These are phyloP conservation scores for Catajapyx aquilonaris DNA, from an alignment of 1,140 invertebrate species.

Conservation along the genomic window DNA sequence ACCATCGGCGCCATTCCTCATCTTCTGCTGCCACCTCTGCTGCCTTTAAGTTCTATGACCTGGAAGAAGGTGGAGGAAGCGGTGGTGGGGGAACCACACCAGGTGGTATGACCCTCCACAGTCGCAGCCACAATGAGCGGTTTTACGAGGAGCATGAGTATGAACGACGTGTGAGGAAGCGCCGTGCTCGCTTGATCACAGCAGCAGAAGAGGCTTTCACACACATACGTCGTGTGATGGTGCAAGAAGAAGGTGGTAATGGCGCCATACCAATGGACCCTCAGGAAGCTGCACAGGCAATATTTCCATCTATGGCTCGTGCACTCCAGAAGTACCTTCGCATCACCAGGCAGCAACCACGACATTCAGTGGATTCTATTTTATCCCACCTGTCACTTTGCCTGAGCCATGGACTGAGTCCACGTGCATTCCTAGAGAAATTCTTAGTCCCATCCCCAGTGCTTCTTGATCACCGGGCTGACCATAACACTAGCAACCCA, in stretches of 20 bases:
- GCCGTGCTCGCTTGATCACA: constrained; percentile 66
- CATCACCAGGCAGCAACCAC: constrained; percentile 82
- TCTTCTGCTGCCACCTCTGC: constrained; percentile 11
- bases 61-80: too few relatives aligned
- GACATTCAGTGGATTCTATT: constrained; percentile 85
- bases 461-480: too few relatives aligned
- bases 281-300: constrained; percentile 85
- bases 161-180: constrained; percentile 74
- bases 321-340: constrained; percentile 90
- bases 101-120: too few relatives aligned
- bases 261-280: constrained; percentile 55
- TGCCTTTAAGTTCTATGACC: constrained; percentile 97
- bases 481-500: constrained; percentile 14
- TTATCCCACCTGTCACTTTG: constrained; percentile 68
- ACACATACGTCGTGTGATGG: constrained; percentile 64
- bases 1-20: constrained; percentile 3
- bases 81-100: too few relatives aligned
- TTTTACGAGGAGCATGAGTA: constrained; percentile 97
- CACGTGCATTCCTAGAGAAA: constrained; percentile 76
- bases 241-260: constrained; percentile 28
- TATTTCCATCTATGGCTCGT: constrained; percentile 87
- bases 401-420: constrained; percentile 78
- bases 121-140: constrained; percentile 84
- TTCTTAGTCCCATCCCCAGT: constrained; percentile 60
- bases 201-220: constrained; percentile 94